Percentiles rank a stretch among this genome's conserved stretches.
Conservation (phyloP, 2,888 invertebrate genomes). For the Ichneumoninae sp. region DNA sequence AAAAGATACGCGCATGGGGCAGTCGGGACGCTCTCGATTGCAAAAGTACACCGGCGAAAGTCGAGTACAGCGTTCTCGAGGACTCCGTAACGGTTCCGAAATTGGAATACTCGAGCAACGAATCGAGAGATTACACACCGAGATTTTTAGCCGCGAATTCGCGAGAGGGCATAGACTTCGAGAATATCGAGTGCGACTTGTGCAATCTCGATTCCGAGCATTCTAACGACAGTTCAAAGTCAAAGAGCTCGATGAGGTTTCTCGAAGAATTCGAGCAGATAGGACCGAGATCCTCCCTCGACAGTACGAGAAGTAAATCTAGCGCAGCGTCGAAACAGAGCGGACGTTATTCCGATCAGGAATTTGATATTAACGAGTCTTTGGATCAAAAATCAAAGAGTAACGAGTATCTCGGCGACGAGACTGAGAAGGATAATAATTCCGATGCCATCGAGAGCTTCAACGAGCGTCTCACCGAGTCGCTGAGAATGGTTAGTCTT, state of each 20-base stretch:
- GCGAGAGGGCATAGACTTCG: conserved; percentile 82
- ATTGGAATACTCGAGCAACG: conserved; percentile 70
- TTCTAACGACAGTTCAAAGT: conserved; percentile 78
- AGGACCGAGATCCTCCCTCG: conserved; percentile 73
- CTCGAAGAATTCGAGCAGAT: conserved; percentile 73
- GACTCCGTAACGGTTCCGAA: conserved; percentile 76
- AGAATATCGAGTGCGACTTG: conserved; percentile 80
- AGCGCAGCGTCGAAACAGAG: conserved; percentile 71
- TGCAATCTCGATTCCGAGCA: conserved; percentile 79
- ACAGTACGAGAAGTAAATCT: conserved; percentile 70
- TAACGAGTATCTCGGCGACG: conserved; percentile 72
- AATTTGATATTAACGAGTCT: conserved; percentile 70
- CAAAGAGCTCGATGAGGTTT: conserved; percentile 76
- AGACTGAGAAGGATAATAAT: conserved; percentile 63
- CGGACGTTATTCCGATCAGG: conserved; percentile 71
- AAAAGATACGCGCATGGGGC: conserved; percentile 80
- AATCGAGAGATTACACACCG: conserved; percentile 72
- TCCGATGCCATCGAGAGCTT: conserved; percentile 67
- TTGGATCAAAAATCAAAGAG: conserved; percentile 73
- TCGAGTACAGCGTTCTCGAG: conserved; percentile 79
- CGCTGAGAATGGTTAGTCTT: conserved; percentile 70
- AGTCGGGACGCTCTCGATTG: conserved; percentile 80
- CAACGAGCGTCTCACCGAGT: conserved; percentile 67
- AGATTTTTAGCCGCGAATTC: conserved; percentile 80
- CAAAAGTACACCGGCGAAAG: conserved; percentile 70